These are phyloP conservation scores for Leuciscus waleckii DNA, from an alignment of 2,797 vertebrate species.

Conservation along the genomic window DNA sequence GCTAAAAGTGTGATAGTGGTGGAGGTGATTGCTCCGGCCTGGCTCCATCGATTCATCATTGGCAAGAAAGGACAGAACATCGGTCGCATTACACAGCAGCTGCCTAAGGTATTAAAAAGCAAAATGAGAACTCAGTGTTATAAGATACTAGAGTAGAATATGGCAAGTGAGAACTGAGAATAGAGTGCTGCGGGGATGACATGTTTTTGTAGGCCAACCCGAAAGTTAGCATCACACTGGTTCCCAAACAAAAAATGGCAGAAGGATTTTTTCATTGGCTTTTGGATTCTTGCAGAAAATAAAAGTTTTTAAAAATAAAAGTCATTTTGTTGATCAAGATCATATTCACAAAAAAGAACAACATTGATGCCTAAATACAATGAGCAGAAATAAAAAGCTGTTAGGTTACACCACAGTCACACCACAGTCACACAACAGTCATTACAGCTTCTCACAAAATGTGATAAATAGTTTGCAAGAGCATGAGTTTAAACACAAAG, in stretches of 20 bases:
- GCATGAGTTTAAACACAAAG: not conserved
- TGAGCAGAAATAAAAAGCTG: not conserved
- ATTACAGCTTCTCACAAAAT: not conserved
- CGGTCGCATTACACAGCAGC: constrained; percentile 81
- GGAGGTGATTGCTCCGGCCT: constrained; percentile 82
- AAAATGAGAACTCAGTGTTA: not conserved
- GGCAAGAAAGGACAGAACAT: constrained; percentile 86
- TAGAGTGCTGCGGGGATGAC: not conserved
- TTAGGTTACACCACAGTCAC: not conserved
- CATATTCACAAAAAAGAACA: not conserved
- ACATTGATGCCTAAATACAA: not conserved
- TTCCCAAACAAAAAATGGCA: too few relatives aligned
- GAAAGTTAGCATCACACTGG: not conserved
- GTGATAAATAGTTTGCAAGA: not conserved
- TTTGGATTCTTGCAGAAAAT: too few relatives aligned
- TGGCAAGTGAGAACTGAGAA: not conserved
- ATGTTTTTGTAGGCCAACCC: not conserved
- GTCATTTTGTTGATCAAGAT: not conserved
- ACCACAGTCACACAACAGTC: not conserved
- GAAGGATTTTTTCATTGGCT: too few relatives aligned
- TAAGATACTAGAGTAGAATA: not conserved
- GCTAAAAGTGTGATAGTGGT: constrained; percentile 82
- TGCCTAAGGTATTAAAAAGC: constrained; percentile 71
- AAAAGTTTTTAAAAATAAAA: too few relatives aligned
- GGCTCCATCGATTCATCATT: constrained; percentile 87